phyloP scores from a whole-genome alignment of 2,113 vertebrate genomes.

The Butorides virescens region DNA sequence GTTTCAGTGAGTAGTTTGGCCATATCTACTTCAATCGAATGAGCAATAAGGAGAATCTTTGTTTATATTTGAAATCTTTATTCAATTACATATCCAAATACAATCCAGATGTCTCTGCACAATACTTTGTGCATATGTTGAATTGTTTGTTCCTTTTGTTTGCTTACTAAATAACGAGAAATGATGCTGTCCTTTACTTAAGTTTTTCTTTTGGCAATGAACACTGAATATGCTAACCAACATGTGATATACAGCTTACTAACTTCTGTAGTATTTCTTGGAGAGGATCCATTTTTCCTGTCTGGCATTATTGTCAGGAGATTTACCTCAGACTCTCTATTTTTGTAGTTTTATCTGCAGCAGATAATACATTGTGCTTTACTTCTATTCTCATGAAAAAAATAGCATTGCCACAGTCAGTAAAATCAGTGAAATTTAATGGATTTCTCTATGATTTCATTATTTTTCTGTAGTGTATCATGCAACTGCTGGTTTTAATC shows the following conservation, averaged over 20 bases:
- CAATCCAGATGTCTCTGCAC: slow-evolving; percentile 21
- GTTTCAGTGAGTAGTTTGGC: neutral
- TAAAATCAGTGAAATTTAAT: neutral
- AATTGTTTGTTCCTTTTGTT: neutral
- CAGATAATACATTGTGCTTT: neutral
- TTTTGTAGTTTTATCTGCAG: neutral
- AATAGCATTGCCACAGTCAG: neutral
- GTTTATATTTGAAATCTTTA: slow-evolving; percentile 10
- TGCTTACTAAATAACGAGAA: slow-evolving; percentile 3
- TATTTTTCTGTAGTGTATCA: neutral
- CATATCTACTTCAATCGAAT: neutral
- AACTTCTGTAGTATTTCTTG: neutral
- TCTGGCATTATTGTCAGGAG: neutral
- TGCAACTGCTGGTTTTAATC: neutral
- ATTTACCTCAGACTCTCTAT: neutral
- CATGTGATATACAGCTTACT: neutral
- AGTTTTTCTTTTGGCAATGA: neutral
- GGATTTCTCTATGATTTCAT: neutral
- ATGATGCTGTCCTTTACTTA: neutral
- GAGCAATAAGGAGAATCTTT: neutral
- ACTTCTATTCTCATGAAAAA: neutral
- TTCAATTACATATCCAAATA: slow-evolving; percentile 4
- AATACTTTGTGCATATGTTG: neutral
- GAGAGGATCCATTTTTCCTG: neutral
- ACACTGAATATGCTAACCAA: neutral